Evolutionary conservation across 2,888 invertebrate species (phyloP).

Genomic region (Drosophila buzzatii): DNA sequence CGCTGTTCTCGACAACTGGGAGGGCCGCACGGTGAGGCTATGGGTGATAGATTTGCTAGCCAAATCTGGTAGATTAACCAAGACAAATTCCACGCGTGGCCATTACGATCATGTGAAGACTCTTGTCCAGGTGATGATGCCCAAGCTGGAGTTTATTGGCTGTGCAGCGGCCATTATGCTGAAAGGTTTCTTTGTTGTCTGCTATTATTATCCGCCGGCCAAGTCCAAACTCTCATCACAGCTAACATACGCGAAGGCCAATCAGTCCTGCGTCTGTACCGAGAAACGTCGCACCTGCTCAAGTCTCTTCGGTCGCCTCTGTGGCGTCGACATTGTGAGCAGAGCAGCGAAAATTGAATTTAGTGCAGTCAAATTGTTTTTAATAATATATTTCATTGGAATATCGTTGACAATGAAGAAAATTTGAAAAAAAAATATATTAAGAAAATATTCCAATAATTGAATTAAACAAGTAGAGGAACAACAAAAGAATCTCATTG

Average conservation of each 20-base stretch:
- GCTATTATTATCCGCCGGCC: conserved; percentile 51
- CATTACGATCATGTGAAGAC: background rate
- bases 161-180: conserved; percentile 53
- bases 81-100: too few relatives aligned
- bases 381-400: background rate
- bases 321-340: conserved; percentile 46
- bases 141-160: conserved; percentile 48
- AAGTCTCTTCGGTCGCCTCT: conserved; percentile 36
- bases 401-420: background rate
- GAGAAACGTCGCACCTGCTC: conserved; percentile 33
- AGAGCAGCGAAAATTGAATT: background rate
- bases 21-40: conserved; percentile 34
- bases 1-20: conserved; percentile 26
- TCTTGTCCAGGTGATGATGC: conserved; percentile 46
- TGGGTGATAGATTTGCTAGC: conserved; percentile 39
- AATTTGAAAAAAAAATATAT: background rate
- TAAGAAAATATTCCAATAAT: background rate
- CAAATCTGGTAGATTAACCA: background rate
- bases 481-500: too few relatives aligned
- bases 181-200: conserved; percentile 49
- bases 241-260: background rate
- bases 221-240: background rate
- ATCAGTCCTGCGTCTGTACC: conserved; percentile 39
- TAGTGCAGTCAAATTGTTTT: fast-evolving
- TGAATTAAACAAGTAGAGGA: too few relatives aligned